A percentile compares a stretch with the other conserved stretches of the same genome.
Evolutionary conservation across 92 coral and sea anemone genomes (phyloP).

Genomic region (Bergia puertoricense): DNA sequence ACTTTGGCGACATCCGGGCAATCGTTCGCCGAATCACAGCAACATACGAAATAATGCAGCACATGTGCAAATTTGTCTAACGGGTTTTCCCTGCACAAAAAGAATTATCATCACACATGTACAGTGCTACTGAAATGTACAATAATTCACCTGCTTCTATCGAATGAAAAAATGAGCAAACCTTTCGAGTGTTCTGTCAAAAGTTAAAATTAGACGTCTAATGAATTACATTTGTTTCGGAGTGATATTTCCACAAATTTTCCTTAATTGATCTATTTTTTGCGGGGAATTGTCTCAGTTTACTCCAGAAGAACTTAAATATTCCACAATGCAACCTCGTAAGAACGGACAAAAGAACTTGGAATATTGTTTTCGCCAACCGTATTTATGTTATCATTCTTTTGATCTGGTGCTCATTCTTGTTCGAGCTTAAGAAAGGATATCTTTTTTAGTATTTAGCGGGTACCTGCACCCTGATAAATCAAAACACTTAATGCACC

Average conservation of each 20-base stretch:
- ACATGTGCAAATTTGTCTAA: not conserved
- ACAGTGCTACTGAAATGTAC: not conserved
- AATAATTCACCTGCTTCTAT: not conserved
- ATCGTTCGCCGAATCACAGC: too few relatives aligned
- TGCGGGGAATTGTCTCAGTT: not conserved
- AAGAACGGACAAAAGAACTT: not conserved
- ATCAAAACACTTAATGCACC: not conserved
- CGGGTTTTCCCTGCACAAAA: constrained; percentile 34
- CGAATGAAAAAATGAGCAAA: not conserved
- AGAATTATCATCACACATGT: not conserved
- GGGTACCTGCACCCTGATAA: constrained; percentile 12
- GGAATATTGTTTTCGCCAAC: not conserved
- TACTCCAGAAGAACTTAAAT: not conserved
- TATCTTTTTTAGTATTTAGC: not conserved
- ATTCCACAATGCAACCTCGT: not conserved
- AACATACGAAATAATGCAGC: not conserved
- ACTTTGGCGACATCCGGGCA: not conserved
- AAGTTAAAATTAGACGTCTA: not conserved
- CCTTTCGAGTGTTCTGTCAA: not conserved
- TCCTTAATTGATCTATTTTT: not conserved
- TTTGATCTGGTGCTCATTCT: not conserved
- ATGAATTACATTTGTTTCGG: too few relatives aligned
- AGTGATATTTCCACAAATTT: not conserved
- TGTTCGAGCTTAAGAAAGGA: not conserved
- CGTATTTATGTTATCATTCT: not conserved